Percentiles rank a stretch among this genome's conserved stretches.
phyloP scores from a whole-genome alignment of 1,140 invertebrate genomes.

The Babylonia areolata region DNA sequence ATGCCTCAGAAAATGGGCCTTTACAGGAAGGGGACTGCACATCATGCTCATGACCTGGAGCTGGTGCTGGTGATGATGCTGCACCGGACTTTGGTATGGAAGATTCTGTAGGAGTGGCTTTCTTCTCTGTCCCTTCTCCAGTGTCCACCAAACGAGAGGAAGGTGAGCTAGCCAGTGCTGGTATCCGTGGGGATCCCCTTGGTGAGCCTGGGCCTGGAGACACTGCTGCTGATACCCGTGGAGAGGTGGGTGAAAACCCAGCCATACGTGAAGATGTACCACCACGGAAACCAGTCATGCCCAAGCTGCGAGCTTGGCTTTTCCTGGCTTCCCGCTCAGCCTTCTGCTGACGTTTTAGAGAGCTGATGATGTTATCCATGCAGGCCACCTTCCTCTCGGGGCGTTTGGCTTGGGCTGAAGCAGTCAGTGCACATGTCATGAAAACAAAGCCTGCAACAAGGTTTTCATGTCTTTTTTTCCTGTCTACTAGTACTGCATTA shows the following conservation, averaged over 20 bases:
- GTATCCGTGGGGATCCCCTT: neutral
- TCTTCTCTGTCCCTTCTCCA: neutral
- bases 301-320: neutral
- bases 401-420: conserved; percentile 31
- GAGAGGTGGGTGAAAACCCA: conserved; percentile 13
- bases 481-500: neutral
- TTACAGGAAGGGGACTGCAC: neutral
- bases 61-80: neutral
- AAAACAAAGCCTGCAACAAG: neutral
- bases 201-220: neutral
- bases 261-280: conserved; percentile 28
- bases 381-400: conserved; percentile 55
- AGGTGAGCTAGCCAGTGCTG: neutral
- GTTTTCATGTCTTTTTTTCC: neutral
- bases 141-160: neutral
- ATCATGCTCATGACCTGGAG: neutral
- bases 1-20: neutral
- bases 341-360: conserved; percentile 49
- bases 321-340: conserved; percentile 51
- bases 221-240: neutral
- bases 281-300: neutral
- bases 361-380: conserved; percentile 56
- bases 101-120: neutral
- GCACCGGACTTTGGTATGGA: neutral
- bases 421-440: neutral